Conservation (phyloP, 2,797 vertebrate genomes). For the Lithobates pipiens region DNA sequence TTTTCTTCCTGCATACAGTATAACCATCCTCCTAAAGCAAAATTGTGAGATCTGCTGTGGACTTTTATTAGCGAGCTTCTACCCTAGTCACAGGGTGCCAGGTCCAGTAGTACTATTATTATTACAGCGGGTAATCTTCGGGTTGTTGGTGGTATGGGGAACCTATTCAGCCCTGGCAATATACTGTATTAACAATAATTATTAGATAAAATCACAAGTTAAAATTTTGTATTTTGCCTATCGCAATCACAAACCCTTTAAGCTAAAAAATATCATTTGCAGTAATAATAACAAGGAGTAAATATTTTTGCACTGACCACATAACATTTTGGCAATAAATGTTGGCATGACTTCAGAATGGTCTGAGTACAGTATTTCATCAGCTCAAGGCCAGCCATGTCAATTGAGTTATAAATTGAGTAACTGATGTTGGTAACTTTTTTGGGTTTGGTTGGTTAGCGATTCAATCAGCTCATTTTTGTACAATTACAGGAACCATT, state of each 20-base stretch:
- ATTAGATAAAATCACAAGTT: not conserved
- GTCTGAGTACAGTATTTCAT: slow-evolving; percentile 23
- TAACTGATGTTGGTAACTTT: slow-evolving; percentile 51
- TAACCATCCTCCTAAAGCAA: no score
- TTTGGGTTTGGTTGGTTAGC: slow-evolving; percentile 50
- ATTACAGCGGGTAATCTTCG: no score
- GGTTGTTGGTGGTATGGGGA: no score
- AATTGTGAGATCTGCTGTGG: no score
- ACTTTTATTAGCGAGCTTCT: no score
- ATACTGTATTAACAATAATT: not conserved
- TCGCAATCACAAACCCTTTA: not conserved
- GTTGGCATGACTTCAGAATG: slow-evolving; percentile 32
- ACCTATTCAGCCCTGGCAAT: not conserved
- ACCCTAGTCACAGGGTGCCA: no score
- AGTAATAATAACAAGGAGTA: not conserved
- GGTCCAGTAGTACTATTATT: no score
- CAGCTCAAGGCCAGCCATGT: slow-evolving; percentile 45
- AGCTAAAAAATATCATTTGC: not conserved
- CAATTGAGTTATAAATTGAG: slow-evolving; percentile 52
- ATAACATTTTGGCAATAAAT: slow-evolving; percentile 34
- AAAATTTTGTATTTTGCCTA: not conserved
- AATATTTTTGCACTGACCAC: slow-evolving; percentile 8
- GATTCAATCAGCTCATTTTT: slow-evolving; percentile 44
- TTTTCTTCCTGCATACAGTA: no score
- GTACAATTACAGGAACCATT: slow-evolving; percentile 49